Base-by-base conservation (phyloP, 1,140 invertebrate species). In the Drosophila quadrilineata region DNA sequence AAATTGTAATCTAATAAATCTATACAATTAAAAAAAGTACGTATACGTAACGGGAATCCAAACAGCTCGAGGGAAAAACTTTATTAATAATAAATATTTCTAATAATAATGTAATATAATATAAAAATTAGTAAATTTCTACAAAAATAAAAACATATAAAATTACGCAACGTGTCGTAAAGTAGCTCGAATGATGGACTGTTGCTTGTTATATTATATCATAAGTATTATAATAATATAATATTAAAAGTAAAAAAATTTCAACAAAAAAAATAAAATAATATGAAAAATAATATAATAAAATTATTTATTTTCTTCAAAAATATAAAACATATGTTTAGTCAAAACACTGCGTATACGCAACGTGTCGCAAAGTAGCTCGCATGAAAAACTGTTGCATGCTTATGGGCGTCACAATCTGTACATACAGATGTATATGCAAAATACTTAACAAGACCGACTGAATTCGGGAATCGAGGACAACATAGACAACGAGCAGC, bases 181-280 rank as follows among this genome's bases (percentile, higher is more conserved):
- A n/a, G n/a, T n/a, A n/a, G n/a, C n/a, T n/a, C 29, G 17, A 14
- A 2, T 33, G 36, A 33, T 64, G 72, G 84, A 76, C 76, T 80
- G 75, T 80, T 80, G 76, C 77, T 71, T 75, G 28, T 48, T 59
- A n/a, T n/a, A n/a, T n/a, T n/a, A n/a, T n/a, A n/a, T n/a, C n/a
- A n/a, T n/a, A n/a, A n/a, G n/a, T n/a, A n/a, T n/a, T n/a, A n/a
- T n/a, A n/a, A n/a, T n/a, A n/a, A n/a, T n/a, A n/a, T n/a, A n/a
- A n/a, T n/a, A n/a, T n/a, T n/a, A n/a, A n/a, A n/a, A n/a, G 10
- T 6, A 3, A n/a, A 2, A 19, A 6, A 19, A 21, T 41, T 41
- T 41, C n/a, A 3, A 28, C 6, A 26, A 28, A 26, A 4, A 45
- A 16, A 10, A 0, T 1, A 26, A n/a, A 4, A 14, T 35, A 14